Percentiles rank a stretch among this genome's conserved stretches.
Conservation (phyloP, 1,140 invertebrate genomes). For the Lucilia cuprina region DNA sequence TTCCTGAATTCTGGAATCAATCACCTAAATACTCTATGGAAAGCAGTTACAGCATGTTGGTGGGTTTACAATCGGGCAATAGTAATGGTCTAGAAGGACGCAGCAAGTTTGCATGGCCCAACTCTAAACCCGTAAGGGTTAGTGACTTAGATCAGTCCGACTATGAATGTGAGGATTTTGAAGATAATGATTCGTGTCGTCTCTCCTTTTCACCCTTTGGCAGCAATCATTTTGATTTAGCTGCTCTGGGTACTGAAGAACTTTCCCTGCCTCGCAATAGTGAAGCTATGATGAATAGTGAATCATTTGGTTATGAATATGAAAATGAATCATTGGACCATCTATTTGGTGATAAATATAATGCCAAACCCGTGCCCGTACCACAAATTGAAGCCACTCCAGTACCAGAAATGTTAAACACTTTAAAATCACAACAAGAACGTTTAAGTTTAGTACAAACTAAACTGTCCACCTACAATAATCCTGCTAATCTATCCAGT, state of each 20-base stretch:
- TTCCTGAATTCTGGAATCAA: conserved; percentile 48
- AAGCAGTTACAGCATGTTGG: conserved; percentile 58
- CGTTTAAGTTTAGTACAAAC: conserved; percentile 48
- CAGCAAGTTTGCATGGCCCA: conserved; percentile 56
- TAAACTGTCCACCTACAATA: conserved; percentile 46
- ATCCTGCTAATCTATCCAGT: conserved; percentile 43
- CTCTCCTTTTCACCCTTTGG: conserved; percentile 49
- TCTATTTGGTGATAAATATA: conserved; percentile 47
- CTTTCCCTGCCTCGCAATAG: neutral
- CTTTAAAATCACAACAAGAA: conserved; percentile 46
- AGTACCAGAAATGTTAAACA: conserved; percentile 49
- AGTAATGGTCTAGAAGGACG: conserved; percentile 56
- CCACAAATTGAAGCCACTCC: conserved; percentile 22
- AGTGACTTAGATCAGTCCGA: conserved; percentile 54
- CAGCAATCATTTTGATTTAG: conserved; percentile 36
- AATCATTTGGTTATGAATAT: conserved; percentile 48
- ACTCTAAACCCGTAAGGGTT: conserved; percentile 13
- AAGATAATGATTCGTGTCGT: conserved; percentile 47
- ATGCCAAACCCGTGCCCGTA: neutral
- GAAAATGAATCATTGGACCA: conserved; percentile 54
- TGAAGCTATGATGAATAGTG: conserved; percentile 8
- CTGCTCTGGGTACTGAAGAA: conserved; percentile 25
- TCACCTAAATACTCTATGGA: conserved; percentile 56
- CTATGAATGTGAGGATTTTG: conserved; percentile 47
- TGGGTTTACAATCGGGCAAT: conserved; percentile 53